These are phyloP conservation scores for Atta colombica DNA, from an alignment of 1,140 invertebrate genomes.

Conservation along the genomic window DNA sequence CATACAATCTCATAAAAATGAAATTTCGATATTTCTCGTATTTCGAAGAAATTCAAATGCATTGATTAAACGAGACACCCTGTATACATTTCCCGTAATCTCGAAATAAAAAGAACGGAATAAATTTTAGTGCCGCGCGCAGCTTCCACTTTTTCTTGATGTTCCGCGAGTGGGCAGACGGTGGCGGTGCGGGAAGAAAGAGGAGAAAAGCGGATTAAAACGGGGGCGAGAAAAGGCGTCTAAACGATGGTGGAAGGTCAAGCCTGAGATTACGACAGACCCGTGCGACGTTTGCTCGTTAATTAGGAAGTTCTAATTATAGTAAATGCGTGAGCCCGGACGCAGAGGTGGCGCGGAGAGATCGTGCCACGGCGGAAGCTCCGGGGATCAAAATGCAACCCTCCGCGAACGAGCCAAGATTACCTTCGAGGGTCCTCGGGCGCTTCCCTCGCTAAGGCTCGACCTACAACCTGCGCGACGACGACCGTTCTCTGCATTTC, in stretches of 20 bases:
- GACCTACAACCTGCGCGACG: conserved; percentile 70
- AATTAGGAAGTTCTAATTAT: conserved; percentile 82
- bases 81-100: conserved; percentile 33
- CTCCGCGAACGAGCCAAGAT: conserved; percentile 82
- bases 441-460: conserved; percentile 72
- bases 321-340: conserved; percentile 77
- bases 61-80: too few species aligned
- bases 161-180: background rate
- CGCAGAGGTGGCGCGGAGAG: conserved; percentile 72
- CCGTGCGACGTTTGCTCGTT: conserved; percentile 78
- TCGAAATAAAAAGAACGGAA: conserved; percentile 49
- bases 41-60: too few species aligned
- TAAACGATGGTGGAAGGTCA: conserved; percentile 75
- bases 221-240: conserved; percentile 63
- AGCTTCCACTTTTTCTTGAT: conserved; percentile 39
- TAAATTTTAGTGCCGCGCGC: conserved; percentile 24
- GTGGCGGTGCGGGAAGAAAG: background rate
- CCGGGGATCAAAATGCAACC: conserved; percentile 84
- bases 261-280: conserved; percentile 74
- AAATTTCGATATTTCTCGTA: too few species aligned
- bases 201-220: conserved; percentile 36
- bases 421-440: conserved; percentile 82
- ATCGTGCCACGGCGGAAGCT: conserved; percentile 84
- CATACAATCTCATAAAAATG: too few species aligned
- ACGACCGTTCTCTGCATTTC: conserved; percentile 40